Evolutionary conservation across 2,113 vertebrate species (phyloP), one percentile per base, ranked within the genome.

Genomic region (Eurystomus gularis): DNA sequence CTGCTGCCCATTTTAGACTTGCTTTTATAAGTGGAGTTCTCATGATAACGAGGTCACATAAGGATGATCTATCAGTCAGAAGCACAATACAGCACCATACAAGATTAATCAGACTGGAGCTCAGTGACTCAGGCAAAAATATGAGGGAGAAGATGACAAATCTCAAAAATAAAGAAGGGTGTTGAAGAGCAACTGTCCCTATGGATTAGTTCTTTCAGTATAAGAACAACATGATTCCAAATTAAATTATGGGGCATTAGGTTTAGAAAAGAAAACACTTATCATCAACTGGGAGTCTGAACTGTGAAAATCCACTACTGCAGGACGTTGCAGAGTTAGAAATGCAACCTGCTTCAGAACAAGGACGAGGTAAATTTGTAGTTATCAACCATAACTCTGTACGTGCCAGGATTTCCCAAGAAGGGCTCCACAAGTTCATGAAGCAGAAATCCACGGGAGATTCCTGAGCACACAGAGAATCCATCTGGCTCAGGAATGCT

Each of bases 401-500:
- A 37, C 35, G 33, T 25, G 70, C 3, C 81, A 66, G 64, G 20
- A 80, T 68, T 5, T 72, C 55, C 69, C 70, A 68, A 69, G 42
- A 23, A 81, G 52, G 61, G 33, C 57, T 29, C 48, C 61, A 35
- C 0, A 9, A 82, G 65, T 24, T 79, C 75, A 70, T 8, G 20
- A 29, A 85, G 58, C 31, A 75, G 85, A 88, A 90, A 92, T 46
- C 79, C 82, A 54, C 0, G 0, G 92, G 48, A 54, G 62, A 86
- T 64, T 83, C 44, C 14, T 0, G 9, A 72, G n/a, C 1, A 37
- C 40, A 65, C 6, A 90, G 75, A 83, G 73, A 72, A 55, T 20
- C 60, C 82, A 18, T 42, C 49, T 84, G 86, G 91, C 76, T 92
- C 58, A 46, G 76, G 62, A 83, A 70, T 94, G 92, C 75, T 92